phyloP scores from a whole-genome alignment of 2,797 vertebrate genomes.

The Aotus griseimembra region DNA sequence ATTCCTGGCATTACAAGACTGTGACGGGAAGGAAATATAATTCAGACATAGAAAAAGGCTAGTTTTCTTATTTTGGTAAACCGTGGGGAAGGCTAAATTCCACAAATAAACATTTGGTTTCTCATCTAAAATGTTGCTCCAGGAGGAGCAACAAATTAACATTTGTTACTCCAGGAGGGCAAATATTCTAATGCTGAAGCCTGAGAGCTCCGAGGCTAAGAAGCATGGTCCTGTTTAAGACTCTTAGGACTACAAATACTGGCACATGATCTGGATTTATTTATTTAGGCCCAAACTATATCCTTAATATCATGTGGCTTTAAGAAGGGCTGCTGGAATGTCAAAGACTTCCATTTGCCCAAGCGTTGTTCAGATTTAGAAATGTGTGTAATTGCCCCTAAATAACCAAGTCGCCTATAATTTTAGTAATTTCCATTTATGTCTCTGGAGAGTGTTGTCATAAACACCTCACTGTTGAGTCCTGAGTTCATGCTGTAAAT shows the following conservation, averaged over 20 bases:
- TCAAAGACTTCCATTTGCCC: conserved; percentile 39
- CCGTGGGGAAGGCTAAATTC: conserved; percentile 63
- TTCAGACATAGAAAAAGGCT: conserved; percentile 61
- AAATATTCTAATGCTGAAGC: not conserved
- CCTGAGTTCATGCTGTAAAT: conserved; percentile 67
- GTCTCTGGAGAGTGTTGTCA: conserved; percentile 69
- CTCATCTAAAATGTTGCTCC: conserved; percentile 23
- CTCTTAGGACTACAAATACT: not conserved
- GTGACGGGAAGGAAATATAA: conserved; percentile 31
- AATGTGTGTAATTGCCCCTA: conserved; percentile 67
- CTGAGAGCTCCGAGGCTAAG: not conserved
- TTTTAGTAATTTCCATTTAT: conserved; percentile 77
- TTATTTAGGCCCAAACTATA: not conserved
- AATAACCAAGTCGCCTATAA: conserved; percentile 72
- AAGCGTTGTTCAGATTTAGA: conserved; percentile 72
- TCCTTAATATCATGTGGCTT: conserved; percentile 60
- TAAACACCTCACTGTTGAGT: conserved; percentile 63
- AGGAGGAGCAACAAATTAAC: too few species aligned
- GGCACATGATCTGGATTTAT: not conserved
- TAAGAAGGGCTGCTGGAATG: conserved; percentile 53
- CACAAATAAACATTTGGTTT: conserved; percentile 61
- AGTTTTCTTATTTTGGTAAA: conserved; percentile 62
- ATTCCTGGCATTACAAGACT: conserved; percentile 35
- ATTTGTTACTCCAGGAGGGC: not conserved
- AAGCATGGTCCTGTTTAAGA: not conserved